phyloP scores from a whole-genome alignment of 2,888 invertebrate species.

The Eudasyphora cyanicolor region DNA sequence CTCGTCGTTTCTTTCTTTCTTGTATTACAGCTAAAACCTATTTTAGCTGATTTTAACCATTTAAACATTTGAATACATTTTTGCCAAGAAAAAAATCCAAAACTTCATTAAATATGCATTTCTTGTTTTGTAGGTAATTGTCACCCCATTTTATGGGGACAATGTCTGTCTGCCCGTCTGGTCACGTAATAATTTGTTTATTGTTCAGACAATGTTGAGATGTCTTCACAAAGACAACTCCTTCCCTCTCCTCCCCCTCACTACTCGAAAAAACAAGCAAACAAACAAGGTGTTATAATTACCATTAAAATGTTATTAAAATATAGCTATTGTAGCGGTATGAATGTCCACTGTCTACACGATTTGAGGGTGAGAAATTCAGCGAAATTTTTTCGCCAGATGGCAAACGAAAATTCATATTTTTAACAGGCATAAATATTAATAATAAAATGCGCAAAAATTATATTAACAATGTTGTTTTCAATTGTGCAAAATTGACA shows the following conservation, averaged over 20 bases:
- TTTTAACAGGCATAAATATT: not conserved
- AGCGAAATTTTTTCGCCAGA: not conserved
- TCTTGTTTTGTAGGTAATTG: constrained; percentile 47
- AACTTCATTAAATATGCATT: constrained; percentile 33
- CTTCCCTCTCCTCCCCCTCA: no score
- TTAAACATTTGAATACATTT: not conserved
- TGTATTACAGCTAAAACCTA: not conserved
- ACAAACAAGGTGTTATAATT: not conserved
- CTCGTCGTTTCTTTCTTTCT: not conserved
- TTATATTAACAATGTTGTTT: not conserved
- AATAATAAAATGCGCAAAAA: not conserved
- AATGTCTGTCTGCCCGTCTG: no score
- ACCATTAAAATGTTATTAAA: not conserved
- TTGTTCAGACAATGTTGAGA: no score
- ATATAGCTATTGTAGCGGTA: not conserved
- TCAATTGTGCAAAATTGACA: not conserved
- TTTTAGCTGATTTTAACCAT: not conserved
- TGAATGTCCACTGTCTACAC: not conserved
- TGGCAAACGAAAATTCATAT: not conserved
- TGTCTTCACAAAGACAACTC: no score
- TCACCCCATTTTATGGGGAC: not conserved
- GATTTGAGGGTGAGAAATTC: not conserved
- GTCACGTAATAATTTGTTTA: constrained; percentile 53
- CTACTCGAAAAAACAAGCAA: constrained; percentile 16
- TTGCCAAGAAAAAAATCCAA: no score